A percentile compares a stretch with the other conserved stretches of the same genome.
These are phyloP conservation scores for Phyllotis vaccarum DNA, from an alignment of 2,797 vertebrate genomes.

Conservation along the genomic window DNA sequence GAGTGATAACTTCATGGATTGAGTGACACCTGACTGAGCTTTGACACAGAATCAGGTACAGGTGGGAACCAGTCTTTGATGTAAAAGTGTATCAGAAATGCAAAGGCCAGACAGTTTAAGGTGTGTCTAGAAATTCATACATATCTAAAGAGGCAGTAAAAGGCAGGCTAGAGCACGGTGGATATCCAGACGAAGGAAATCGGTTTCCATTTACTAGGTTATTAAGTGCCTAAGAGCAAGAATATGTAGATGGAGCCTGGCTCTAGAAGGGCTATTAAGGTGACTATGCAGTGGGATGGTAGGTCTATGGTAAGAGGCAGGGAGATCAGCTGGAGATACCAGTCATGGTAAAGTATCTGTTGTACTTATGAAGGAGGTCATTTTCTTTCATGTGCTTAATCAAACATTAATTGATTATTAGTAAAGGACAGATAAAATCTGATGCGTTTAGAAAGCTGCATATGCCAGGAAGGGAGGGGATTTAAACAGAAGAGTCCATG, in stretches of 20 bases:
- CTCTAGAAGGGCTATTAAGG: not conserved
- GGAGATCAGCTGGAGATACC: not conserved
- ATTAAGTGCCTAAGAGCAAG: constrained; percentile 46
- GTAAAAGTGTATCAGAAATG: not conserved
- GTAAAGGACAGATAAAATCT: constrained; percentile 39
- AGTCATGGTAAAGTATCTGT: not conserved
- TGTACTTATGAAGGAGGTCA: constrained; percentile 4
- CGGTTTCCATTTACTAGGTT: not conserved
- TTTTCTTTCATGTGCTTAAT: constrained; percentile 51
- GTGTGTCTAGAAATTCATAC: constrained; percentile 32
- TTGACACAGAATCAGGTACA: constrained; percentile 11
- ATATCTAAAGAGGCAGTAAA: not conserved
- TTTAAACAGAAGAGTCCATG: not conserved
- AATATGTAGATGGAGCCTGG: constrained; percentile 32
- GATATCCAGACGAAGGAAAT: constrained; percentile 25
- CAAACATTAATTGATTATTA: constrained; percentile 11
- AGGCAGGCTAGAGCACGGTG: not conserved
- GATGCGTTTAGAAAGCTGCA: constrained; percentile 19
- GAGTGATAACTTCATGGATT: not conserved
- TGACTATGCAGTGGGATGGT: not conserved
- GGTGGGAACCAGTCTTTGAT: not conserved
- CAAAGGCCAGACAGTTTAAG: constrained; percentile 37
- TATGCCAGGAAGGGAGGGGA: not conserved
- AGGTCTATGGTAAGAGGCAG: not conserved
- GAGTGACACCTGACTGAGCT: not conserved